Evolutionary conservation across 2,797 vertebrate genomes (phyloP).

Genomic region (Simalia tracyae): DNA sequence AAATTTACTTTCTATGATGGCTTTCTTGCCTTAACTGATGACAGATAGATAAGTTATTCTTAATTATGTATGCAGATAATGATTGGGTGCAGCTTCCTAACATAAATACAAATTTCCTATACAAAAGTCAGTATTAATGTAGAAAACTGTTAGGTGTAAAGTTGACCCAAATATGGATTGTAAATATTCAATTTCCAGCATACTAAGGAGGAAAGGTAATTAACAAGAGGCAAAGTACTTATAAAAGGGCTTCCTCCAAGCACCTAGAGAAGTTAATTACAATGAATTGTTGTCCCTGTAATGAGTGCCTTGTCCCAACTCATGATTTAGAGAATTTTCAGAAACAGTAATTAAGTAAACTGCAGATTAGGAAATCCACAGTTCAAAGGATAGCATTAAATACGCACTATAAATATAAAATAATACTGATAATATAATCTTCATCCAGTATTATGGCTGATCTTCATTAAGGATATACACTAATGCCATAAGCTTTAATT

Average conservation of each 20-base stretch:
- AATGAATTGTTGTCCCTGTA: constrained; percentile 18
- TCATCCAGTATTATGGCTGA: neutral
- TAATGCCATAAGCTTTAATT: constrained; percentile 2
- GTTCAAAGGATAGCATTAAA: constrained; percentile 23
- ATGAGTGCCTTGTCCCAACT: constrained; percentile 21
- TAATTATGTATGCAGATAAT: neutral
- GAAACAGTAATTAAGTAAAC: constrained; percentile 57
- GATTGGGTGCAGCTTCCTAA: neutral
- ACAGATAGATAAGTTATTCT: neutral
- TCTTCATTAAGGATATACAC: constrained; percentile 4
- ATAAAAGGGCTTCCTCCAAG: neutral
- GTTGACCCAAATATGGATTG: neutral
- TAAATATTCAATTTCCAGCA: neutral
- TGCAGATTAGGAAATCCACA: constrained; percentile 18
- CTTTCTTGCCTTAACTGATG: neutral
- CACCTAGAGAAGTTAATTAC: neutral
- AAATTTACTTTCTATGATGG: neutral
- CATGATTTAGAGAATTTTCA: constrained; percentile 51
- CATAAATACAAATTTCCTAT: neutral
- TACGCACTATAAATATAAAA: constrained; percentile 29
- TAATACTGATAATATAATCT: constrained; percentile 43
- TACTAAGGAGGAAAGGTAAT: neutral
- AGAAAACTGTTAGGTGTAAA: neutral
- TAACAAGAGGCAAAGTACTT: neutral
- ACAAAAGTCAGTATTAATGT: neutral